These are phyloP conservation scores for Climacteris rufus DNA, from an alignment of 2,113 vertebrate species.

Conservation along the genomic window DNA sequence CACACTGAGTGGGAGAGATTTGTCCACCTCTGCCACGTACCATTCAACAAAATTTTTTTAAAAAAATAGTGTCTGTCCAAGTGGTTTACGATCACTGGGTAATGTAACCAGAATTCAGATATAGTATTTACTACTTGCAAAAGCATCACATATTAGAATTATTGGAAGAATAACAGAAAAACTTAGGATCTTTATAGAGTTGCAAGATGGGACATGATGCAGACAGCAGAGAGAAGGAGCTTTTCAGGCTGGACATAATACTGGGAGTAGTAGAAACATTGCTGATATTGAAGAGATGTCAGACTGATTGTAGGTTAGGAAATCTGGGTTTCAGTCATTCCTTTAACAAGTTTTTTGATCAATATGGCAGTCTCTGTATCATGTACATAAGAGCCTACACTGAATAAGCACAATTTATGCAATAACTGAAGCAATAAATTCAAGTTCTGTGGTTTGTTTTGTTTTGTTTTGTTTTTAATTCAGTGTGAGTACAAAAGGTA, in stretches of 20 bases:
- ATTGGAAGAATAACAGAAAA: background rate
- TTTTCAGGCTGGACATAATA: background rate
- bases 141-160: background rate
- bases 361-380: background rate
- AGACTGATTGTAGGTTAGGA: background rate
- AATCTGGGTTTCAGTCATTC: background rate
- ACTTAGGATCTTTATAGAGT: background rate
- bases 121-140: background rate
- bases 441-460: background rate
- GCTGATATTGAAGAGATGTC: background rate
- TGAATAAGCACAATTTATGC: background rate
- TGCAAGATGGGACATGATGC: background rate
- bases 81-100: background rate
- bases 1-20: background rate
- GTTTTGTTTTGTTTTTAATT: background rate
- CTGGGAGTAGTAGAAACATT: background rate
- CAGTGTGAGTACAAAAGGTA: background rate
- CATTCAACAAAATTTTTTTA: background rate
- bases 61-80: background rate
- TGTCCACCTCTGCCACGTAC: background rate
- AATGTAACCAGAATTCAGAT: background rate
- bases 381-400: accelerated
- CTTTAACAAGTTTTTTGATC: background rate
- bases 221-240: background rate
- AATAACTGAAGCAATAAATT: background rate